Evolutionary conservation across 2,797 vertebrate genomes (phyloP), one percentile per base, ranked within the genome.

Genomic region (Sebastes melanostomus): DNA sequence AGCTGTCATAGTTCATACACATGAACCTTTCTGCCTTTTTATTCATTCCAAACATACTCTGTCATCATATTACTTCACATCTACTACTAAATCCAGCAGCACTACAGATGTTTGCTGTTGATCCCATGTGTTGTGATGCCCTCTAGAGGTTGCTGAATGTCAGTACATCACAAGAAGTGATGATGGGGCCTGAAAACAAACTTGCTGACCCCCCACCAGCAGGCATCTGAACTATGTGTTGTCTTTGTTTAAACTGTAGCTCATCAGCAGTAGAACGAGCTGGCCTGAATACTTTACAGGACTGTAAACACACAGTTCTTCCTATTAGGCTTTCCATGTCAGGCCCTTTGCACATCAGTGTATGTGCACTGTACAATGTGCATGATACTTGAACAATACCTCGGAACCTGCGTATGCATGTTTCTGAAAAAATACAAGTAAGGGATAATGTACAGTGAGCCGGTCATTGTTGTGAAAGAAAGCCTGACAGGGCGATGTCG

Each of bases 181-280:
- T 11, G 27, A 61, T 80, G 42, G 61, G 42, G 61, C 71, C 76
- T 81, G 67, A 87, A 87, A 88, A 84, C 66, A 89, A 91, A 91
- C 87, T 69, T 78, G 80, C 75, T 92, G 89, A 90, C 81, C 88
- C 54, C 38, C 71, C 65, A 12, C 60, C 32, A 72, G n/a, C 80
- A 91, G 82, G 86, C 83, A 91, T 92, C 72, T 86, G 66, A 91
- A 67, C 87, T 88, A 90, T 91, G 91, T 85, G 77, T 66, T 69
- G 88, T 83, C 85, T 93, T 93, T 93, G 89, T 90, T 87, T 77
- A 66, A 87, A 86, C 72, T 85, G 86, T 81, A 80, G 81, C 78
- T 87, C 75, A 89, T 86, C 86, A 84, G 75, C 79, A 82, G 46
- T 68, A 83, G 75, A 87, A 87, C 56, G 55, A 46, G 30, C 72